These are phyloP conservation scores for Mohoua ochrocephala DNA, from an alignment of 2,113 vertebrate genomes.

Conservation along the genomic window DNA sequence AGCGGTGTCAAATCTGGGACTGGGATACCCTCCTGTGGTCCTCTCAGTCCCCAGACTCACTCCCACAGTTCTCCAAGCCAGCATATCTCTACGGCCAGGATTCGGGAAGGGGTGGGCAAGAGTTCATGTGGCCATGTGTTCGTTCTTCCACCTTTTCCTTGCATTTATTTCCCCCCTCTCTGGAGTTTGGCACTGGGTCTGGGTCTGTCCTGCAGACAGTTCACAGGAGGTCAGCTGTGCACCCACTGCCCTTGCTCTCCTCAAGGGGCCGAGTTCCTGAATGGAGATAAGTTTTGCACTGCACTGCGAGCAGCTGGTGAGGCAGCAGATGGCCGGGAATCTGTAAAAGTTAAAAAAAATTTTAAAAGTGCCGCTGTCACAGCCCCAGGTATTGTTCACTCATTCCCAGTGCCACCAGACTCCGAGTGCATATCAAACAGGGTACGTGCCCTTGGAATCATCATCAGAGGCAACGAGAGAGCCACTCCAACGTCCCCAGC, in stretches of 20 bases:
- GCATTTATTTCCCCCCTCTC: background rate
- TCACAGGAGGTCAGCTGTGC: background rate
- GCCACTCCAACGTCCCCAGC: background rate
- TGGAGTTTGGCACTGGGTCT: background rate
- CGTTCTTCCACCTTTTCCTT: background rate
- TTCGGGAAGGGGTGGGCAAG: background rate
- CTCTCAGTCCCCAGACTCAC: background rate
- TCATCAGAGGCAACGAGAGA: background rate
- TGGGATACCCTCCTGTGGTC: background rate
- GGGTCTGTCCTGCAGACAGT: background rate
- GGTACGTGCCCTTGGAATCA: background rate
- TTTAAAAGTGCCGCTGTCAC: background rate
- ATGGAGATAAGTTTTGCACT: background rate
- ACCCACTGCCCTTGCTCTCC: background rate
- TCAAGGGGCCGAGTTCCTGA: background rate
- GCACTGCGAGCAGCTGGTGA: constrained; percentile 28
- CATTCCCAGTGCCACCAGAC: background rate
- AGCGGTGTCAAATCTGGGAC: background rate
- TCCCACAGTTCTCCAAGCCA: background rate
- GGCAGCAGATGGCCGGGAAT: constrained; percentile 46
- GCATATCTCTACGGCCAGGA: background rate
- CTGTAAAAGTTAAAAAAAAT: background rate
- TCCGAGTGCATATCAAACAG: background rate
- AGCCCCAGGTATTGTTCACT: background rate
- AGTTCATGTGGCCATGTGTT: background rate